phyloP scores from a whole-genome alignment of 1,140 invertebrate species.

The Tetramorium parvispinum region DNA sequence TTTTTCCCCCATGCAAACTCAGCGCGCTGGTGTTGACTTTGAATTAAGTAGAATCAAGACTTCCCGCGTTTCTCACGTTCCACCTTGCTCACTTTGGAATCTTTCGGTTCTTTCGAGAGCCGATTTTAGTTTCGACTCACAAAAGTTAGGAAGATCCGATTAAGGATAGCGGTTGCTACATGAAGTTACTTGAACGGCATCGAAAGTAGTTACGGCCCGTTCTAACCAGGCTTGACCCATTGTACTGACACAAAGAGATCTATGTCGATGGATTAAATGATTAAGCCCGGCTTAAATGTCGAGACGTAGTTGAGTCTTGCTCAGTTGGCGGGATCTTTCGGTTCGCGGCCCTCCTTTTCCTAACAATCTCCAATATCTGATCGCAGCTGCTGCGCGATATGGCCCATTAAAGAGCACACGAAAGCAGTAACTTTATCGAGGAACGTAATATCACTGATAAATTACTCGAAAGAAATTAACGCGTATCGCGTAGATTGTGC shows the following conservation, averaged over 20 bases:
- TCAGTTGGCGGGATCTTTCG: constrained; percentile 22
- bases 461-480: constrained; percentile 3
- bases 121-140: constrained; percentile 51
- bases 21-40: constrained; percentile 27
- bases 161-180: constrained; percentile 44
- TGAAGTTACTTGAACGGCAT: constrained; percentile 27
- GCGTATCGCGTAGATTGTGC: background rate
- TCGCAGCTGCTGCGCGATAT: background rate
- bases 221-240: constrained; percentile 54
- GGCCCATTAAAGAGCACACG: constrained; percentile 13
- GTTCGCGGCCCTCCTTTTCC: constrained; percentile 15
- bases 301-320: constrained; percentile 39
- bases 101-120: constrained; percentile 33
- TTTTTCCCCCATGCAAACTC: constrained; percentile 22
- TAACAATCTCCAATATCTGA: constrained; percentile 27
- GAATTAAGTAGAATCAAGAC: constrained; percentile 48
- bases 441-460: background rate
- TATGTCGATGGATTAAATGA: constrained; percentile 66
- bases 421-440: background rate
- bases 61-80: constrained; percentile 32
- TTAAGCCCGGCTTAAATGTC: constrained; percentile 60
- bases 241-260: constrained; percentile 66
- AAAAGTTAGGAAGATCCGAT: constrained; percentile 51
- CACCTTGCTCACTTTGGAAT: constrained; percentile 38
- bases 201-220: constrained; percentile 62